Conservation (phyloP, 2,113 vertebrate species). For the Rhea americana region DNA sequence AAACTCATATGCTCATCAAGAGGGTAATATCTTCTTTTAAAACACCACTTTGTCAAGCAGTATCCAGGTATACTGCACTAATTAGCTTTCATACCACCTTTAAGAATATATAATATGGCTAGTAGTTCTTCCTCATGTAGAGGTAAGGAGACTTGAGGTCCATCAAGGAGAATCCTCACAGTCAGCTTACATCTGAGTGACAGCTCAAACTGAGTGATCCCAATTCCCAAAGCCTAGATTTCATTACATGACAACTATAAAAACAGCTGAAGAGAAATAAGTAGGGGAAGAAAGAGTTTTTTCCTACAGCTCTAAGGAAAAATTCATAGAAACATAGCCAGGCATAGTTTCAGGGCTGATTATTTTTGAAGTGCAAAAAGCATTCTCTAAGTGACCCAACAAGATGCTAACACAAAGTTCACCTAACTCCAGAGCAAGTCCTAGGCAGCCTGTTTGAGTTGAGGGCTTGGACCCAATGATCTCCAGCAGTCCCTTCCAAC, state of each 20-base stretch:
- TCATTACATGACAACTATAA: neutral
- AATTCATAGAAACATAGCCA: slow-evolving; percentile 28
- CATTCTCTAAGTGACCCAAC: neutral
- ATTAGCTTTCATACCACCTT: neutral
- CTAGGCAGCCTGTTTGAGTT: neutral
- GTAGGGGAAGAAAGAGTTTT: neutral
- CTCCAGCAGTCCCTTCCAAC: no score
- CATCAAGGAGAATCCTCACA: neutral
- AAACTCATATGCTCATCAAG: neutral
- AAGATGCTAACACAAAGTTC: neutral
- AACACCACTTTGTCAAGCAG: neutral
- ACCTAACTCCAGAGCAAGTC: neutral
- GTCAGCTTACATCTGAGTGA: neutral
- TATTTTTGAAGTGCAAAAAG: neutral
- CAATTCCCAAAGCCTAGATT: neutral
- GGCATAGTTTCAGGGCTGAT: neutral
- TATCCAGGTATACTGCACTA: neutral
- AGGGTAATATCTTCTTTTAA: neutral
- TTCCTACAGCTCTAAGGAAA: neutral
- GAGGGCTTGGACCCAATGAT: no score
- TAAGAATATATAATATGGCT: no score
- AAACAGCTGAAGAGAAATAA: neutral
- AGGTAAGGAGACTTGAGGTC: neutral
- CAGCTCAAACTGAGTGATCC: neutral
- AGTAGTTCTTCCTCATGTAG: no score